phyloP scores from a whole-genome alignment of 2,888 invertebrate genomes.

The Syritta pipiens region DNA sequence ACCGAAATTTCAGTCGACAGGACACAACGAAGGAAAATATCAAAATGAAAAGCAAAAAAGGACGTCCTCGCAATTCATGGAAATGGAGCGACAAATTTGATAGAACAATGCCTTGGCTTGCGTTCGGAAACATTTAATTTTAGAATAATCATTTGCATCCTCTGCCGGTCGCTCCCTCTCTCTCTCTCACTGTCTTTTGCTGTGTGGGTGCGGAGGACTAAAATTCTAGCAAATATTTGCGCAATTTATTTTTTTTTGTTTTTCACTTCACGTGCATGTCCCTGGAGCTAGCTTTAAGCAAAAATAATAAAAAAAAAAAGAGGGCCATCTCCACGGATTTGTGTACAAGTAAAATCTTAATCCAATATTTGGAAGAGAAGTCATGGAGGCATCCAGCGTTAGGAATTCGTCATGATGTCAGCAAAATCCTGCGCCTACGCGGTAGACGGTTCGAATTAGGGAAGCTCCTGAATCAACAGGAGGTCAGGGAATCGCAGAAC shows the following conservation, averaged over 20 bases:
- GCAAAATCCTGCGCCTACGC: too few relatives aligned
- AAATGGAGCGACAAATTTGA: slow-evolving; percentile 38
- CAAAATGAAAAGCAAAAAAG: slow-evolving; percentile 13
- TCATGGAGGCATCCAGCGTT: too few relatives aligned
- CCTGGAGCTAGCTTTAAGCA: not conserved
- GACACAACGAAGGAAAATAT: not conserved
- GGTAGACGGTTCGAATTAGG: too few relatives aligned
- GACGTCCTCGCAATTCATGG: slow-evolving; percentile 32
- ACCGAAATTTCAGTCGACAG: not conserved
- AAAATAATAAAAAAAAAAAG: too few relatives aligned
- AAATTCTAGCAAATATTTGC: slow-evolving; percentile 40
- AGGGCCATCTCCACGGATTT: too few relatives aligned
- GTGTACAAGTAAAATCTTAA: too few relatives aligned
- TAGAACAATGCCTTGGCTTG: slow-evolving; percentile 46
- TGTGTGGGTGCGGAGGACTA: not conserved
- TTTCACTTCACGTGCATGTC: not conserved
- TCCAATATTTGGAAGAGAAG: too few relatives aligned
- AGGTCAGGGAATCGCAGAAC: too few relatives aligned
- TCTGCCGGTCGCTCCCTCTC: not conserved
- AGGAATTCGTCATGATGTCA: too few relatives aligned
- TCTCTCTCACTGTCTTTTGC: too few relatives aligned
- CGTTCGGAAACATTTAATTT: slow-evolving; percentile 41
- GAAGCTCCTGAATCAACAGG: too few relatives aligned
- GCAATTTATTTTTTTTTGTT: slow-evolving; percentile 13
- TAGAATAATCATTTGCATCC: slow-evolving; percentile 41